A percentile compares a stretch with the other conserved stretches of the same genome.
phyloP scores from a whole-genome alignment of 2,113 vertebrate species.

The Melanostigma gelatinosum region DNA sequence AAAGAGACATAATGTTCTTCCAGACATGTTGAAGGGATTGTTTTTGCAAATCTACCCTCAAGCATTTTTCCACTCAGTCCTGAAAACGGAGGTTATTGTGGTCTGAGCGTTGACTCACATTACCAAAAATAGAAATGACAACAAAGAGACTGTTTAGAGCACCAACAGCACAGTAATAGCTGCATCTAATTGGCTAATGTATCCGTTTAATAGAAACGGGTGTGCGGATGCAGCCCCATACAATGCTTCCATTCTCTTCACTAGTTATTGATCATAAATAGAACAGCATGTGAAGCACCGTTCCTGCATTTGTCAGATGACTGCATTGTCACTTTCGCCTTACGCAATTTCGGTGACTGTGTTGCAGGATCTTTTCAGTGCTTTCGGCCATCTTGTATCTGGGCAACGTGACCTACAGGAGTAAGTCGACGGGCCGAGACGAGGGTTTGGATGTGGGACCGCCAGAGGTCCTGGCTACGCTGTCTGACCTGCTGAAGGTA shows the following conservation, averaged over 20 bases:
- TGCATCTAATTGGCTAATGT: slow-evolving; percentile 26
- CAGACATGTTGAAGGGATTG: neutral
- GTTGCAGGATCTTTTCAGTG: slow-evolving; percentile 92
- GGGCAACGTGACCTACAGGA: slow-evolving; percentile 94
- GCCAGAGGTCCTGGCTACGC: slow-evolving; percentile 90
- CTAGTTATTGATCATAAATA: slow-evolving; percentile 8
- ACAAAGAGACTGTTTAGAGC: slow-evolving; percentile 16
- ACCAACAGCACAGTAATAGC: slow-evolving; percentile 10
- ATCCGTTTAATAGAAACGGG: slow-evolving; percentile 12
- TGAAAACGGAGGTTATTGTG: slow-evolving; percentile 12
- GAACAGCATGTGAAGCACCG: neutral
- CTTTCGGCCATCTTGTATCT: slow-evolving; percentile 97
- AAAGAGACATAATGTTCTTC: neutral
- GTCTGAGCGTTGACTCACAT: slow-evolving; percentile 1
- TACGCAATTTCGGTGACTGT: slow-evolving; percentile 5
- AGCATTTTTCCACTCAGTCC: slow-evolving; percentile 18
- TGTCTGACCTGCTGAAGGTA: slow-evolving; percentile 95
- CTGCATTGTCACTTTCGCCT: neutral
- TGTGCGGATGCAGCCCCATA: slow-evolving; percentile 1
- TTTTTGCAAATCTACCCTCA: neutral
- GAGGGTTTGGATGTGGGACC: slow-evolving; percentile 96
- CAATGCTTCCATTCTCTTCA: slow-evolving; percentile 21
- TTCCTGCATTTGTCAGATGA: neutral
- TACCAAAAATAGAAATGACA: slow-evolving; percentile 19
- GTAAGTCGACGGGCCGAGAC: slow-evolving; percentile 91